Percentiles rank a stretch among this genome's conserved stretches.
These are phyloP conservation scores for Latheticus oryzae DNA, from an alignment of 2,888 invertebrate genomes.

Conservation along the genomic window DNA sequence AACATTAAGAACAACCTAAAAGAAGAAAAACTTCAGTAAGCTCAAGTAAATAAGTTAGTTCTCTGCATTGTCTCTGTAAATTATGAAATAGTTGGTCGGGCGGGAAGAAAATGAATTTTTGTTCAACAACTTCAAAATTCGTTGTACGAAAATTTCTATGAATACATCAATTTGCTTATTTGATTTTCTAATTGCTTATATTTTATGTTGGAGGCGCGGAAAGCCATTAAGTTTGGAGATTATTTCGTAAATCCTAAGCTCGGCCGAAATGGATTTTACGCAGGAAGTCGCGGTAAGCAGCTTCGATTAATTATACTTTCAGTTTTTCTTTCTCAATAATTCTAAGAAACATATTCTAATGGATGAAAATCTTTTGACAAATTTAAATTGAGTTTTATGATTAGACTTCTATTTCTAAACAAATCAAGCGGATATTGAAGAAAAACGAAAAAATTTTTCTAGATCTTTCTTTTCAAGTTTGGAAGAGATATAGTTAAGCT, in stretches of 20 bases:
- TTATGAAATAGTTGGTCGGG: slow-evolving; percentile 7
- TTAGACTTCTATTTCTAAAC: slow-evolving; percentile 22
- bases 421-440: slow-evolving; percentile 19
- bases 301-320: slow-evolving; percentile 28
- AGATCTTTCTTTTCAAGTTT: not conserved
- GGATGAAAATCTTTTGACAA: slow-evolving; percentile 26
- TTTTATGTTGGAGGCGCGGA: not conserved
- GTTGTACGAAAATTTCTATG: too few relatives aligned
- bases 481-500: not conserved
- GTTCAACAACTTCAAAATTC: too few relatives aligned
- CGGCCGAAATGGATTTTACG: slow-evolving; percentile 12
- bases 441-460: slow-evolving; percentile 3
- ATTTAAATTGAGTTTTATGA: slow-evolving; percentile 32
- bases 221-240: slow-evolving; percentile 6
- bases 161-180: too few relatives aligned
- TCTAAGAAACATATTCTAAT: slow-evolving; percentile 16
- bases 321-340: slow-evolving; percentile 28
- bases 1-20: not conserved
- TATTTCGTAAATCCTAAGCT: slow-evolving; percentile 10
- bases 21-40: slow-evolving; percentile 17
- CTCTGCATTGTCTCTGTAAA: slow-evolving; percentile 1
- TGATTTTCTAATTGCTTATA: slow-evolving; percentile 8
- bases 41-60: slow-evolving; percentile 7
- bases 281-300: slow-evolving; percentile 8
- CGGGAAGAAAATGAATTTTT: slow-evolving; percentile 1